Conservation (phyloP, 2,797 vertebrate genomes). For the Delichon dasypus region DNA sequence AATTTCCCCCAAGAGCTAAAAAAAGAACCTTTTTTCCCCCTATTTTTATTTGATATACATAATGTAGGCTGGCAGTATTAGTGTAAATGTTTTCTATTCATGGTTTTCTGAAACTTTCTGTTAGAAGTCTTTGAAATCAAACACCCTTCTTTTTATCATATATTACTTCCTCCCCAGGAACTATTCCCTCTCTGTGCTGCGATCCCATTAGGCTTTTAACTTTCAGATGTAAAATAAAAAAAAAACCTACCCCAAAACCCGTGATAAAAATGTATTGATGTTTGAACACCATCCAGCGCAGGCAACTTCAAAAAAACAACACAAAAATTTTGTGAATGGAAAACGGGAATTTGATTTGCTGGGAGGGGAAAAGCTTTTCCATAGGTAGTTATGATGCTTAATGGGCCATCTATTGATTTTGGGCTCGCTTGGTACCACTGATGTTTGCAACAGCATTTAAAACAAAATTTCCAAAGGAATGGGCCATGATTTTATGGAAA, state of each 20-base stretch:
- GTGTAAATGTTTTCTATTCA: constrained; percentile 48
- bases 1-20: constrained; percentile 54
- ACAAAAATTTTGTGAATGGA: constrained; percentile 8
- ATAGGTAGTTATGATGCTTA: not conserved
- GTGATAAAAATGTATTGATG: constrained; percentile 72
- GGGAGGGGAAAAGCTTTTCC: not conserved
- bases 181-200: constrained; percentile 47
- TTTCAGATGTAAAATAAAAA: constrained; percentile 51
- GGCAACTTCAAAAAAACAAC: constrained; percentile 26
- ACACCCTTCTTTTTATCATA: constrained; percentile 71
- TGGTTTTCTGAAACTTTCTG: constrained; percentile 44
- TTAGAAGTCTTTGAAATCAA: constrained; percentile 73
- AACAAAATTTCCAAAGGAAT: not conserved
- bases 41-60: constrained; percentile 42
- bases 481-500: not conserved
- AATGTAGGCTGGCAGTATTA: constrained; percentile 45
- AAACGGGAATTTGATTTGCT: not conserved
- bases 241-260: not conserved
- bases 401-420: not conserved
- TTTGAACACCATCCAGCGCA: constrained; percentile 68
- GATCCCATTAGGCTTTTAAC: constrained; percentile 70
- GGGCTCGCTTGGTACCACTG: not conserved
- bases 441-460: not conserved
- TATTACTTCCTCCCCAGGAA: constrained; percentile 73
- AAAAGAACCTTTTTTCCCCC: not conserved